These are phyloP conservation scores for Mycetomoellerius zeteki DNA, from an alignment of 1,140 invertebrate genomes.

Conservation along the genomic window DNA sequence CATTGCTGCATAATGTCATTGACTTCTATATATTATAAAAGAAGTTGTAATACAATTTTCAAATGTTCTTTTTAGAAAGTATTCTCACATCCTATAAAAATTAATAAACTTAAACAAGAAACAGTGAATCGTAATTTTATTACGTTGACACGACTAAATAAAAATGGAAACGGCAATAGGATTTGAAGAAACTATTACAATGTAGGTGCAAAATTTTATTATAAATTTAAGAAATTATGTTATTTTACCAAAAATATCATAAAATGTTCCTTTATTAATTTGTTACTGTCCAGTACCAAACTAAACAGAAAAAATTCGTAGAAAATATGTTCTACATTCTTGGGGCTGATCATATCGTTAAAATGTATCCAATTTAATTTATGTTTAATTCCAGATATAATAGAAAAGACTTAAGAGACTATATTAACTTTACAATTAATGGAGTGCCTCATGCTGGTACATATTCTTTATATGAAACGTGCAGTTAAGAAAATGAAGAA, in stretches of 20 bases:
- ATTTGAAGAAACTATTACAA: too few species aligned
- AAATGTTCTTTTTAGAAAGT: too few species aligned
- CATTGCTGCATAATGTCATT: too few species aligned
- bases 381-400: background rate
- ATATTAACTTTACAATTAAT: conserved; percentile 3
- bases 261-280: background rate
- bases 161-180: background rate
- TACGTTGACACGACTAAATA: background rate
- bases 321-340: background rate
- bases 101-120: background rate
- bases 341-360: background rate
- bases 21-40: too few species aligned
- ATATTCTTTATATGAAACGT: background rate
- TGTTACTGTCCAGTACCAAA: background rate
- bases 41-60: too few species aligned
- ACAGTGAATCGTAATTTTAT: background rate
- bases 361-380: background rate
- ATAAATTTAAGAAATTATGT: background rate
- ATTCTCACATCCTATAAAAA: background rate
- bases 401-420: background rate
- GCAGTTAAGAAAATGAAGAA: background rate
- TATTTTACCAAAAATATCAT: background rate
- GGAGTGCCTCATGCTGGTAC: background rate
- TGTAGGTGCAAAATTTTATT: too few species aligned
- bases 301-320: background rate